These are phyloP conservation scores for Epinephelus coioides DNA, from an alignment of 2,797 vertebrate genomes.

Conservation along the genomic window DNA sequence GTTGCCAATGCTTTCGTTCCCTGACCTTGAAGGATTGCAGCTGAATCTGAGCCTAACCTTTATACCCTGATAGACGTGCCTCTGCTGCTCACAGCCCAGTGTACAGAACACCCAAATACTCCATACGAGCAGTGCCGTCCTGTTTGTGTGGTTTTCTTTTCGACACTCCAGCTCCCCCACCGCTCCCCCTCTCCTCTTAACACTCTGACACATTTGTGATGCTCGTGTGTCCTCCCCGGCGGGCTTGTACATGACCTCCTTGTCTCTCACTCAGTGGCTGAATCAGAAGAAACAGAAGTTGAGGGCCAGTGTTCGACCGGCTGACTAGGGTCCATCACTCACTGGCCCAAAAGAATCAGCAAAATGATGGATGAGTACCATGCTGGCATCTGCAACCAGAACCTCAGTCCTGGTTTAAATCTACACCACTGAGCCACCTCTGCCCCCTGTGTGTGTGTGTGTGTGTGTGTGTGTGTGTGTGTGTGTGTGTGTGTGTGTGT, in stretches of 20 bases:
- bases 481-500: conserved; percentile 6
- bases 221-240: conserved; percentile 43
- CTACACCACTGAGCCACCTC: conserved; percentile 33
- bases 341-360: conserved; percentile 69
- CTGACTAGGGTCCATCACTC: conserved; percentile 74
- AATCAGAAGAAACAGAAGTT: conserved; percentile 77
- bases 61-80: conserved; percentile 5
- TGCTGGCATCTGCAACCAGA: conserved; percentile 72
- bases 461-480: no score
- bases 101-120: conserved; percentile 7
- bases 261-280: conserved; percentile 68
- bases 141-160: conserved; percentile 4
- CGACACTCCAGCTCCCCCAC: neutral
- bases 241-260: conserved; percentile 63
- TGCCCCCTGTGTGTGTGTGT: conserved; percentile 6
- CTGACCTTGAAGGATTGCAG: conserved; percentile 25
- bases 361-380: conserved; percentile 66
- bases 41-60: conserved; percentile 10
- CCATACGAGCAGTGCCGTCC: conserved; percentile 2
- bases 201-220: conserved; percentile 65
- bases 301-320: conserved; percentile 41
- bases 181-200: conserved; percentile 16
- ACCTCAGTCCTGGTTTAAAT: conserved; percentile 59
- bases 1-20: neutral
- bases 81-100: neutral